These are phyloP conservation scores for Anseranas semipalmata DNA, from an alignment of 2,113 vertebrate species.

Conservation along the genomic window DNA sequence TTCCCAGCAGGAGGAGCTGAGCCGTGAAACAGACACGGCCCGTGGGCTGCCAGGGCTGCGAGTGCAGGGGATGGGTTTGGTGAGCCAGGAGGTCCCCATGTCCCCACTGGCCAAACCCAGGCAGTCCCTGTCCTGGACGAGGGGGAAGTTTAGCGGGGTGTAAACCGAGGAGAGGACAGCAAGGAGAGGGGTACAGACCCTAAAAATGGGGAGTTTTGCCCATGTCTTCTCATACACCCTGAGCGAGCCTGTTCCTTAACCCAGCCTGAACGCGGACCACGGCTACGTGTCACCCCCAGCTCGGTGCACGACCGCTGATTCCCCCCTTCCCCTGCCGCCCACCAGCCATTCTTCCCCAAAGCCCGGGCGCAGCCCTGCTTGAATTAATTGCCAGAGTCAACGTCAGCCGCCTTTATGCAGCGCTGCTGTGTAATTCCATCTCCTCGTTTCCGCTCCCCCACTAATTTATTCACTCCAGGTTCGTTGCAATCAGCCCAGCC, in stretches of 20 bases:
- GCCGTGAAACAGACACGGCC: background rate
- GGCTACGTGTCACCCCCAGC: background rate
- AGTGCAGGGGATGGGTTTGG: background rate
- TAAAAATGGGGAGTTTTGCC: background rate
- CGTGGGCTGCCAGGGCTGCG: background rate
- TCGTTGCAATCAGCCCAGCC: slow-evolving; percentile 8
- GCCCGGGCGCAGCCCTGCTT: background rate
- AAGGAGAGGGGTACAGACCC: background rate
- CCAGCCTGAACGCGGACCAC: background rate
- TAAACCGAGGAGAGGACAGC: background rate
- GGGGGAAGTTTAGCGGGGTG: background rate
- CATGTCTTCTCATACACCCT: background rate
- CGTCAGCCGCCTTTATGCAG: slow-evolving; percentile 50
- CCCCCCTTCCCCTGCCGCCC: background rate
- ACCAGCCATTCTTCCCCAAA: background rate
- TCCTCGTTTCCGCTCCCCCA: background rate
- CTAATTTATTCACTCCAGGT: slow-evolving; percentile 40
- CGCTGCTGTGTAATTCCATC: background rate
- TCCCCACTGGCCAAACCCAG: background rate
- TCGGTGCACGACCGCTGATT: background rate
- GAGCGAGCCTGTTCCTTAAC: fast-evolving
- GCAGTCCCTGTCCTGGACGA: background rate
- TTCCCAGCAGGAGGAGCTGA: background rate
- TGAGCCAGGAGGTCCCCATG: background rate
- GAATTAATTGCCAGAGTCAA: slow-evolving; percentile 31